Percentiles rank a stretch among this genome's conserved stretches.
Conservation (phyloP, 2,888 invertebrate species). For the Polydrusus pterygomalis region DNA sequence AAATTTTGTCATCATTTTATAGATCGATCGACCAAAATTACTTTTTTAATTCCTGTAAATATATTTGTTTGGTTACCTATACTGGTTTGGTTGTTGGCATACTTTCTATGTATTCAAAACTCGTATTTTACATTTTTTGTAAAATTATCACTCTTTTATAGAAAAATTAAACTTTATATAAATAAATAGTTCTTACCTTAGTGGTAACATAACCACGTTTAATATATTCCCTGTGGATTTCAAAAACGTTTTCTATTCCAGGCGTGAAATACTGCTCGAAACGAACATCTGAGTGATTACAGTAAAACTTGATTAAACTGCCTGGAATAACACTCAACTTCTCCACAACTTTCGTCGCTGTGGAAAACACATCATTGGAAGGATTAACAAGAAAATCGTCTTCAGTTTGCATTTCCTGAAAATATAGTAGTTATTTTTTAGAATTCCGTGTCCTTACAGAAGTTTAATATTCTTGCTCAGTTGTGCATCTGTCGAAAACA, state of each 20-base stretch:
- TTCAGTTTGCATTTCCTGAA: slow-evolving; percentile 61
- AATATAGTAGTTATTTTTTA: slow-evolving; percentile 10
- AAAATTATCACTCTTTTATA: no score
- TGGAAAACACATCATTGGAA: slow-evolving; percentile 59
- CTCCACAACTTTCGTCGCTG: slow-evolving; percentile 63
- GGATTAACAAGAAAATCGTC: slow-evolving; percentile 73
- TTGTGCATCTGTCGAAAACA: no score
- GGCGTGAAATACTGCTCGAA: slow-evolving; percentile 79
- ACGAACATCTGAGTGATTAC: slow-evolving; percentile 67
- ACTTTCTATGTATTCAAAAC: no score
- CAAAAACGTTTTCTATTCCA: slow-evolving; percentile 67
- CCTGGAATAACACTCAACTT: slow-evolving; percentile 66
- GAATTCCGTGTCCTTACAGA: no score
- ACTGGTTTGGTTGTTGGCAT: no score
- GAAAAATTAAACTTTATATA: neutral
- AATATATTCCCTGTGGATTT: slow-evolving; percentile 70
- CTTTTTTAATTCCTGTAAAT: no score
- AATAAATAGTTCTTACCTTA: slow-evolving; percentile 60
- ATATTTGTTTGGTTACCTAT: no score
- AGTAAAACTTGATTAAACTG: slow-evolving; percentile 66
- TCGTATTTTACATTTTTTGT: no score
- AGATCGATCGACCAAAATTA: no score
- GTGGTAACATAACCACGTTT: slow-evolving; percentile 60
- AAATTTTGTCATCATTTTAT: no score
- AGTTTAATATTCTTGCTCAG: no score